A percentile compares a stretch with the other conserved stretches of the same genome.
phyloP scores from a whole-genome alignment of 1,140 invertebrate species.

The Pseudomyrmex dendroicus region DNA sequence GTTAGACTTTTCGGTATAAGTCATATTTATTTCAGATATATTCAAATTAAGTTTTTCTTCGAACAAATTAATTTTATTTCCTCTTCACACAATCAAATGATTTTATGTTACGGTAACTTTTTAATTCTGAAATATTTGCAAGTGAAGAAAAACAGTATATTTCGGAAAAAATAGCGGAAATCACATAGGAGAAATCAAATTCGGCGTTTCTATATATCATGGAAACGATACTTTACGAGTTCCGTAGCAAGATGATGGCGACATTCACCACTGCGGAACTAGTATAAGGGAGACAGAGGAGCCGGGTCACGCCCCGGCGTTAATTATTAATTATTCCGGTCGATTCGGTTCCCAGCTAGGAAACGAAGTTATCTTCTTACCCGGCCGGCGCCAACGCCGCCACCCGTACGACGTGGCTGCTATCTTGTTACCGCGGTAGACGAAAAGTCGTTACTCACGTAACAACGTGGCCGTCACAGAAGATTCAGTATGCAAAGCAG shows the following conservation, averaged over 20 bases:
- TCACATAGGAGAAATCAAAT: neutral
- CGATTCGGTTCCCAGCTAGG: constrained; percentile 57
- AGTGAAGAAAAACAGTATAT: too few relatives aligned
- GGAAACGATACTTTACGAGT: constrained; percentile 33
- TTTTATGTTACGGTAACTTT: too few relatives aligned
- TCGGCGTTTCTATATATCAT: constrained; percentile 34
- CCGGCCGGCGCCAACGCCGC: constrained; percentile 47
- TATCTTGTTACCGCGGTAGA: constrained; percentile 41
- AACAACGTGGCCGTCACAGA: constrained; percentile 44
- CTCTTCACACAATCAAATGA: too few relatives aligned
- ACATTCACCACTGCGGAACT: constrained; percentile 46
- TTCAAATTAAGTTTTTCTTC: too few relatives aligned
- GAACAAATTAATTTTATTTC: too few relatives aligned
- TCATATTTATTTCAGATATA: too few relatives aligned
- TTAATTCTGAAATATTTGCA: too few relatives aligned
- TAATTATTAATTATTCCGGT: constrained; percentile 66
- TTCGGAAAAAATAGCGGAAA: too few relatives aligned
- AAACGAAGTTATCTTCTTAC: constrained; percentile 64
- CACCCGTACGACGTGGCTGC: constrained; percentile 2
- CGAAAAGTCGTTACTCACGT: constrained; percentile 63
- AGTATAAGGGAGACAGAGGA: constrained; percentile 26
- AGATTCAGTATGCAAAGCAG: constrained; percentile 59
- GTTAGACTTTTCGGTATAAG: too few relatives aligned
- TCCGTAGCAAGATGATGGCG: constrained; percentile 46
- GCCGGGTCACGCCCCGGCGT: constrained; percentile 47